Conservation (phyloP, 2,113 vertebrate species). For the Pyrgilauda ruficollis region DNA sequence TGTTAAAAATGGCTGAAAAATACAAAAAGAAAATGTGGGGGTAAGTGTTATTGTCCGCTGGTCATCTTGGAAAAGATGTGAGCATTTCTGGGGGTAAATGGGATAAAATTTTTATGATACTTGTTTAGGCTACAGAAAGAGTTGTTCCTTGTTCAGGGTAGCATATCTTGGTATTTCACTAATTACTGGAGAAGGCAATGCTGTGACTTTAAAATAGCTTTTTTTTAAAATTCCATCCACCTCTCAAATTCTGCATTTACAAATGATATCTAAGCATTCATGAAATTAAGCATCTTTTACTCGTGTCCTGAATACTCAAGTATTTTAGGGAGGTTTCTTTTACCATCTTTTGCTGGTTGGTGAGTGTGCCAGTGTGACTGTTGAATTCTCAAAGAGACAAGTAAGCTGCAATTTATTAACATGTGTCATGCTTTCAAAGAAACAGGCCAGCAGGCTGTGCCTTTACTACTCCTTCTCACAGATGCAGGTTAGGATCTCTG, state of each 20-base stretch:
- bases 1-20: conserved; percentile 92
- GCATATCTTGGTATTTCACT: neutral
- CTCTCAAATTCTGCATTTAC: neutral
- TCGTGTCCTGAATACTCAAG: neutral
- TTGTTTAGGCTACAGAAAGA: neutral
- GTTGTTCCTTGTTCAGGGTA: neutral
- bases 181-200: neutral
- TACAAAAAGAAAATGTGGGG: conserved; percentile 99
- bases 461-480: neutral
- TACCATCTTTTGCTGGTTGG: neutral
- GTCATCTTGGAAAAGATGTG: neutral
- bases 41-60: conserved; percentile 71
- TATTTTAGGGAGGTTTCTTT: neutral
- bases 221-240: neutral
- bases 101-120: neutral
- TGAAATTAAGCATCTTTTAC: neutral
- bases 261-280: neutral
- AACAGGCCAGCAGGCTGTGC: neutral
- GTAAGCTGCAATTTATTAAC: neutral
- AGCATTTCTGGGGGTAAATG: neutral
- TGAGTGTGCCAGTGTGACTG: neutral
- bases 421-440: neutral
- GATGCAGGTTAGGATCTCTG: neutral
- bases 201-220: neutral
- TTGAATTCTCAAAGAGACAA: neutral